Evolutionary conservation across 1,140 invertebrate genomes (phyloP).

Genomic region (Cyphomyrmex costatus): DNA sequence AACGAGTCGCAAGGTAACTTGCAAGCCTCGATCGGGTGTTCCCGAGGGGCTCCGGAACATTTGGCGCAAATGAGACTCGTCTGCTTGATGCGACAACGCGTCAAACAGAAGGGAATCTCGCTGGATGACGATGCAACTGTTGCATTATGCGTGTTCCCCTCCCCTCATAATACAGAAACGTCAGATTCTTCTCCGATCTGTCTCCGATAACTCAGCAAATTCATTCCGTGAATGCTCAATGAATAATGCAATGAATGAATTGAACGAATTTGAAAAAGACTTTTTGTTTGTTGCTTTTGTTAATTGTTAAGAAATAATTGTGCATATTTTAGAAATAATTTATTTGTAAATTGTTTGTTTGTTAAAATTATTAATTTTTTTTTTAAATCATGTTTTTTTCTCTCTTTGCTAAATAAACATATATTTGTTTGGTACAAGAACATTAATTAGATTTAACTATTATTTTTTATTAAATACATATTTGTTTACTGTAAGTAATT

Average conservation of each 20-base stretch:
- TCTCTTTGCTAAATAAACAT: no score
- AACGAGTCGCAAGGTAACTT: conserved; percentile 40
- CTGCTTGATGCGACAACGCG: conserved; percentile 3
- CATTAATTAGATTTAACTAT: no score
- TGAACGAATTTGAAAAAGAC: neutral
- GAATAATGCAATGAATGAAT: conserved; percentile 12
- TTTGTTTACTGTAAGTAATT: no score
- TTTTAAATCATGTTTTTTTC: no score
- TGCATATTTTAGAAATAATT: neutral
- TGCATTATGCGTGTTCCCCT: conserved; percentile 26
- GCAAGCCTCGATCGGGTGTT: neutral
- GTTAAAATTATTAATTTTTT: no score
- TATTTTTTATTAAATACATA: no score
- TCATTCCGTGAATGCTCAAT: neutral
- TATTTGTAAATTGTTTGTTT: neutral
- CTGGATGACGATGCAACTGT: conserved; percentile 34
- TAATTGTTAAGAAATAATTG: neutral
- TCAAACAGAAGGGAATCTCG: conserved; percentile 23
- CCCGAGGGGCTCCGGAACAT: conserved; percentile 35
- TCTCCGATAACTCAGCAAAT: neutral
- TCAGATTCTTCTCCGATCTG: neutral
- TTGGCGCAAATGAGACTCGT: conserved; percentile 47
- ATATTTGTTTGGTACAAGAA: no score
- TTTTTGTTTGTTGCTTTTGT: neutral
- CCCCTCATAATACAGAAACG: conserved; percentile 10